These are phyloP conservation scores for Nomada ferruginata DNA, from an alignment of 2,888 invertebrate species.

Conservation along the genomic window DNA sequence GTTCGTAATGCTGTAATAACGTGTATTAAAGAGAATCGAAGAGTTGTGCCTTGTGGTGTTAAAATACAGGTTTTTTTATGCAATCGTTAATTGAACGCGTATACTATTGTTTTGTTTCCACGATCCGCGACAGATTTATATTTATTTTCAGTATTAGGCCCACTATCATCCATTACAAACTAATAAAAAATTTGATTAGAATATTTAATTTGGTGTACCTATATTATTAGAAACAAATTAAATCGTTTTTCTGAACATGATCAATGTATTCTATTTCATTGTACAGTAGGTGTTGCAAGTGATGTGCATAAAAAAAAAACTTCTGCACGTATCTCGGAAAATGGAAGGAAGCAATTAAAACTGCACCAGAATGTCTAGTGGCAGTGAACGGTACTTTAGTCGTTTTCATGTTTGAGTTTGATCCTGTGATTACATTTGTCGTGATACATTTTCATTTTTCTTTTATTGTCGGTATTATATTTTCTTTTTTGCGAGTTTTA, in stretches of 20 bases:
- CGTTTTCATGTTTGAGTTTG: no score
- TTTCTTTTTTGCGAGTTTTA: no score
- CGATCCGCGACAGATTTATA: background rate
- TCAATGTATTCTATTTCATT: no score
- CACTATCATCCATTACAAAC: no score
- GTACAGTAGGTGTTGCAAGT: no score
- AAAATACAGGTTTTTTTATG: slow-evolving; percentile 13
- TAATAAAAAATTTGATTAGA: no score
- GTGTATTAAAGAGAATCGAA: background rate
- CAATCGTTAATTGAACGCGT: background rate
- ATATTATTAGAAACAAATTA: no score
- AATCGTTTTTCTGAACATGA: no score
- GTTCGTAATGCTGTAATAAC: background rate
- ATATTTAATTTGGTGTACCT: no score
- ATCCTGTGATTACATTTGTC: background rate
- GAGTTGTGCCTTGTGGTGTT: background rate
- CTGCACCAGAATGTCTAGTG: background rate
- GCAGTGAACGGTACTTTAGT: background rate
- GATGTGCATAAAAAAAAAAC: no score
- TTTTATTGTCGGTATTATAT: no score
- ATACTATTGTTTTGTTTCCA: background rate
- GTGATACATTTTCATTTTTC: background rate
- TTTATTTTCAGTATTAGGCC: background rate
- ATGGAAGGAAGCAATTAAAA: background rate
- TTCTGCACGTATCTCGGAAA: background rate